Base-by-base conservation (phyloP, 2,113 vertebrate genomes). In the Donacobius atricapilla region DNA sequence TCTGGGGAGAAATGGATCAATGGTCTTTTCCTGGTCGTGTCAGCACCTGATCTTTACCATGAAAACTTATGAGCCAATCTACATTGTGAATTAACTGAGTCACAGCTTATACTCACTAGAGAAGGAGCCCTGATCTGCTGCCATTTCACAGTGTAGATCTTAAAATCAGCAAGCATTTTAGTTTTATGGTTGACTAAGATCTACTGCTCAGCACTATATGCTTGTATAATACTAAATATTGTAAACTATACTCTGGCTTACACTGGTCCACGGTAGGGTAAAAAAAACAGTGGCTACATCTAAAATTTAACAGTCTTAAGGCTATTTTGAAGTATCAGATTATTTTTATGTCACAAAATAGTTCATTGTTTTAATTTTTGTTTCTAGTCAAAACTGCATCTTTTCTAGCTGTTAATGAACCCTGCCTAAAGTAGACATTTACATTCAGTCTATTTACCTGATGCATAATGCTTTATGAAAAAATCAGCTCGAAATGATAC, bases 391-490 rank as follows among this genome's bases (percentile, higher is more conserved):
- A 96, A 87, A 94, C 1, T 94, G 97, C 95, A 93, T 92, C 71
- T 97, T 97, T 96, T 66, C 92, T 91, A 93, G 81, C 63, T 48
- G 68, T 87, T 96, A 97, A 97, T 95, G 95, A 96, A 78, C 83
- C 88, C 91, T 94, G 84, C 89, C 90, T 96, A 95, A 97, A 97
- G 86, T 75, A 97, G 96, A 79, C 94, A 94, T 97, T 98, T 97
- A 94, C 92, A 97, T 97, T 97, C 97, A 96, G 90, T 90, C 96
- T 96, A 82, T 97, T 98, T 97, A 97, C 95, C 97, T 96, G 95
- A 92, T 90, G 91, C 91, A 93, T 97, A 97, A 97, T 85, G 92
- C 87, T 94, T 97, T 97, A 95, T 88, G 91, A 39, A 95, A 96
- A 97, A 97, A 96, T 88, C 93, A 95, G 91, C 93, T 92, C 96